phyloP scores from a whole-genome alignment of 2,113 vertebrate genomes.

The Campylomormyrus tamandua region DNA sequence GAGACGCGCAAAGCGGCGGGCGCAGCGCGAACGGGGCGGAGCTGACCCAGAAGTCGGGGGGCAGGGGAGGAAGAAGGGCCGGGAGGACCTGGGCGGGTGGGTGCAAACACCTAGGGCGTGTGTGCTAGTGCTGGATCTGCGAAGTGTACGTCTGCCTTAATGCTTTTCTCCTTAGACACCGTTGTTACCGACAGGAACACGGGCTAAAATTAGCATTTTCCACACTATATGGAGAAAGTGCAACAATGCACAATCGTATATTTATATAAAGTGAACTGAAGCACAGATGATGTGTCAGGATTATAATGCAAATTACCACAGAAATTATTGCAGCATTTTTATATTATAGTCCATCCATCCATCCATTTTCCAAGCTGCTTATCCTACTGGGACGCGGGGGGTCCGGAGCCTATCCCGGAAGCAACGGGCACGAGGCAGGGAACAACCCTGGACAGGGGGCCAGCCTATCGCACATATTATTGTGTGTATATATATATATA shows the following conservation, averaged over 20 bases:
- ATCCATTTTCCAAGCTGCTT: no score
- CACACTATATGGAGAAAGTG: neutral
- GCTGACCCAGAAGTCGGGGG: constrained; percentile 55
- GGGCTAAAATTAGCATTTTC: neutral
- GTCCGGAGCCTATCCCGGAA: no score
- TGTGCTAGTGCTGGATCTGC: neutral
- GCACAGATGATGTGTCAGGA: neutral
- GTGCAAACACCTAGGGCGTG: neutral
- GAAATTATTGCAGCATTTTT: neutral
- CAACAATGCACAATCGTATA: neutral
- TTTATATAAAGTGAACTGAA: neutral
- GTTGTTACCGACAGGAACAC: neutral
- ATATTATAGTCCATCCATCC: neutral
- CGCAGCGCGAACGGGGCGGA: constrained; percentile 60
- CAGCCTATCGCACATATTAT: no score
- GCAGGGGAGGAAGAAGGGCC: constrained; percentile 27
- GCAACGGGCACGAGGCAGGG: no score
- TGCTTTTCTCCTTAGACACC: neutral
- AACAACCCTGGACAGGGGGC: no score
- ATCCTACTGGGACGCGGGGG: no score
- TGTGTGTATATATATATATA: no score
- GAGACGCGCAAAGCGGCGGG: constrained; percentile 50
- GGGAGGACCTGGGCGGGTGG: neutral
- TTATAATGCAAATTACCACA: neutral
- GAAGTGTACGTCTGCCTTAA: neutral